Evolutionary conservation across 1,140 invertebrate species (phyloP).

Genomic region (Diploscapter pachys): DNA sequence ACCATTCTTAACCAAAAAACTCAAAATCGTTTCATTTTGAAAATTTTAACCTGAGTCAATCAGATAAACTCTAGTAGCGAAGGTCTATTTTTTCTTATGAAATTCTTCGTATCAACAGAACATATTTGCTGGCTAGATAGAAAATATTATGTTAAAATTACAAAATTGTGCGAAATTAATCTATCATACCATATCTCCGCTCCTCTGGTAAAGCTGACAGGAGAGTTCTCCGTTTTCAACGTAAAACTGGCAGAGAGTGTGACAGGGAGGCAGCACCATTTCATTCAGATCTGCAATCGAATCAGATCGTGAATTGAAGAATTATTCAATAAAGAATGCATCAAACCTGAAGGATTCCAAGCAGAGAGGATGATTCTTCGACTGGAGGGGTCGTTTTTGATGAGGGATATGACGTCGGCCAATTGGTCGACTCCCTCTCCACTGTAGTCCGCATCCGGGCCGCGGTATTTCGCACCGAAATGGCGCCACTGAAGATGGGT

Average conservation of each 20-base stretch:
- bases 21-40: background rate
- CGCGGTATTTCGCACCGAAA: constrained; percentile 86
- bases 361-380: constrained; percentile 87
- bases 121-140: background rate
- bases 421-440: constrained; percentile 89
- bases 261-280: constrained; percentile 97
- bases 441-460: constrained; percentile 73
- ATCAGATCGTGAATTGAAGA: background rate
- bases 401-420: constrained; percentile 74
- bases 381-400: constrained; percentile 79
- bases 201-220: constrained; percentile 91
- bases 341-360: constrained; percentile 78
- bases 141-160: too few relatives aligned
- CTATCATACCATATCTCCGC: constrained; percentile 78
- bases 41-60: background rate
- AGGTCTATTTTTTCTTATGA: too few relatives aligned
- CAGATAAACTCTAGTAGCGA: too few relatives aligned
- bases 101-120: background rate
- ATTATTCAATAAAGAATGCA: background rate
- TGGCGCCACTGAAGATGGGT: constrained; percentile 79
- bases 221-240: constrained; percentile 77
- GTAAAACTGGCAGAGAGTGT: constrained; percentile 90
- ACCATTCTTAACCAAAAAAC: background rate
- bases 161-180: too few relatives aligned
- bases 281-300: constrained; percentile 70